Evolutionary conservation across 2,888 invertebrate species (phyloP).

Genomic region (Calephelis perditalis): DNA sequence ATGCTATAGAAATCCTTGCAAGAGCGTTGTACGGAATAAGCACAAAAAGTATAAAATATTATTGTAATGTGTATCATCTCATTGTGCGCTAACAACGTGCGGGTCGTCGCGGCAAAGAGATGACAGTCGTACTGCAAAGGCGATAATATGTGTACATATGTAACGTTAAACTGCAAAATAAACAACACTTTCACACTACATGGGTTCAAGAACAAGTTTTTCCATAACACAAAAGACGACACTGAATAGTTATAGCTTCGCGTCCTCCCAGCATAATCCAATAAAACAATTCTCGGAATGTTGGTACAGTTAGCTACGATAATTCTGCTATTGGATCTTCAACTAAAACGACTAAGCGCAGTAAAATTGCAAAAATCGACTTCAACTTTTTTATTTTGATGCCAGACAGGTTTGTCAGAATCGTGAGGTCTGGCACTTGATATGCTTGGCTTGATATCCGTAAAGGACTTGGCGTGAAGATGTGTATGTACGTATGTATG

Average conservation of each 20-base stretch:
- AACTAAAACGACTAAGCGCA: not conserved
- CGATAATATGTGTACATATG: constrained; percentile 79
- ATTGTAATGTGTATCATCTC: constrained; percentile 39
- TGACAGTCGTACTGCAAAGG: constrained; percentile 62
- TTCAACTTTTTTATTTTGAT: too few relatives aligned
- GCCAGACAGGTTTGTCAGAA: too few relatives aligned
- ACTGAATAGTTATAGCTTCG: constrained; percentile 78
- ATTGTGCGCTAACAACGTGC: constrained; percentile 61
- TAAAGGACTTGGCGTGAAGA: too few relatives aligned
- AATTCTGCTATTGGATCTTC: constrained; percentile 25
- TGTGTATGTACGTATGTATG: too few relatives aligned
- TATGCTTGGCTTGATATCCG: too few relatives aligned
- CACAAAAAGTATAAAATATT: constrained; percentile 45
- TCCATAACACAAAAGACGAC: constrained; percentile 79
- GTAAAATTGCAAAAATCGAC: too few relatives aligned
- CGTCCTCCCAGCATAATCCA: constrained; percentile 75
- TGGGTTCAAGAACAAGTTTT: constrained; percentile 78
- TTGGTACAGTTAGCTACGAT: constrained; percentile 62
- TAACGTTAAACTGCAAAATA: constrained; percentile 78
- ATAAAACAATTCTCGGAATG: constrained; percentile 76
- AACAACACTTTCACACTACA: constrained; percentile 77
- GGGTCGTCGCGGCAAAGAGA: constrained; percentile 42
- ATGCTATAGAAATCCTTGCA: too few relatives aligned
- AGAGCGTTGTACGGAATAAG: constrained; percentile 4
- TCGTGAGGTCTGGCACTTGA: too few relatives aligned